Evolutionary conservation across 2,113 vertebrate genomes (phyloP).

Genomic region (Hucho hucho): DNA sequence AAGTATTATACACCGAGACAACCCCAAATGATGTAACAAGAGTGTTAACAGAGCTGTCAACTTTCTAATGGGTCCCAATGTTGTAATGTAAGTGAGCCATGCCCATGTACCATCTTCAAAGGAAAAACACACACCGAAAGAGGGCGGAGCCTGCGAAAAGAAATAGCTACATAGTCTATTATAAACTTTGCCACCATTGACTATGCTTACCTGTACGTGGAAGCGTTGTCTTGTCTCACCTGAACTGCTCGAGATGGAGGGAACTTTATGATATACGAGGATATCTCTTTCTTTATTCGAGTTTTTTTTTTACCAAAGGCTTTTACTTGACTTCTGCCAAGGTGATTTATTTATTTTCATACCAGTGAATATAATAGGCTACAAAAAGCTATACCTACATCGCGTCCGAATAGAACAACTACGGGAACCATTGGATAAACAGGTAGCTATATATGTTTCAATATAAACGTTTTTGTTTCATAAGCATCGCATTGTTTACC

Average conservation of each 20-base stretch:
- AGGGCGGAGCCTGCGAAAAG: slow-evolving; percentile 49
- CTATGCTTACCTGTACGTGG: slow-evolving; percentile 44
- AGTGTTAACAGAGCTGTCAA: background rate
- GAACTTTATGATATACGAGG: slow-evolving; percentile 41
- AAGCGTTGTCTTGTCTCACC: slow-evolving; percentile 22
- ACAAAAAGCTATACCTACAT: background rate
- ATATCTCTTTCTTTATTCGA: slow-evolving; percentile 40
- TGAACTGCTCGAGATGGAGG: slow-evolving; percentile 37
- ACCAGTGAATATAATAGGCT: background rate
- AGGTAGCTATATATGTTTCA: background rate
- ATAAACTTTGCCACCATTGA: slow-evolving; percentile 36
- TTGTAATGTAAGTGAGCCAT: slow-evolving; percentile 3
- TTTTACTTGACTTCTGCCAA: slow-evolving; percentile 20
- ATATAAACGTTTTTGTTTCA: background rate
- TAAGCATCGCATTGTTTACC: background rate
- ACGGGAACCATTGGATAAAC: background rate
- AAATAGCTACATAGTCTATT: slow-evolving; percentile 44
- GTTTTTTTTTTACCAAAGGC: slow-evolving; percentile 18
- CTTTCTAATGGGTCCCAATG: background rate
- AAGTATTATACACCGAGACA: too few species aligned
- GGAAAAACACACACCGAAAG: background rate
- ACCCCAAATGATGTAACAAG: too few species aligned
- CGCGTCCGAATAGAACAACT: background rate
- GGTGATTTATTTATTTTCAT: background rate
- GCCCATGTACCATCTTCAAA: slow-evolving; percentile 26